Base-by-base conservation (phyloP, 92 coral and sea anemone species). In the Epizoanthus stellaris region DNA sequence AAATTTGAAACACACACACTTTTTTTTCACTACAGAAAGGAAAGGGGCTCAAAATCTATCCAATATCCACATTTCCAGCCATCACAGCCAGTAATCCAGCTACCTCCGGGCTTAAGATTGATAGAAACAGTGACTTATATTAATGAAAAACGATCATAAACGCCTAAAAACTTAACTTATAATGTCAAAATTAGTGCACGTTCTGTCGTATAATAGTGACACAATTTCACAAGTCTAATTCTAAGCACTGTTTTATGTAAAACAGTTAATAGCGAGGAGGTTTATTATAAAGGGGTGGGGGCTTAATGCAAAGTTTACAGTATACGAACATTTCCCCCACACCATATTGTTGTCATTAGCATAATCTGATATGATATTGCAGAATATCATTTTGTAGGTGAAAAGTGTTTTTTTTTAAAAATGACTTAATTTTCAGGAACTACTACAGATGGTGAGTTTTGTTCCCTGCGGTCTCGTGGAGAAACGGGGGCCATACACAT, bases 361-460 rank as follows among this genome's bases (percentile, higher is more conserved):
- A 67, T 67, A 25, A 19, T 67, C 71, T 67, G 71, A 67, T 63
- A 63, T 67, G 71, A 30, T 67, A 67, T 21, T 67, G 38, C 71
- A 25, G 71, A 67, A 67, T 10, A 67, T 21, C 11, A 65, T 67
- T 19, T 67, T 67, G 71, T 67, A 67, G 42, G 39, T 67, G 42
- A 21, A 67, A 67, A 42, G 34, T 39, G 17, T 70, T n/a, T 42
- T 5, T 5, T 70, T 70, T 70, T 9, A 5, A 4, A 14, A 9
- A 43, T 70, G 60, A 72, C n/a, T 13, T 60, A 57, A 58, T 0
- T 70, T 72, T 13, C 65, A 88, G 91, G 91, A 16, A 88, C 91
- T 74, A 87, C 85, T 20, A 88, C 91, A 42, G 91, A 88, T 88
- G 91, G 91, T 47, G 91, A 88, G 56, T 88, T 88, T 69, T 88